phyloP scores from a whole-genome alignment of 2,888 invertebrate species.

The Hemithea aestivaria region DNA sequence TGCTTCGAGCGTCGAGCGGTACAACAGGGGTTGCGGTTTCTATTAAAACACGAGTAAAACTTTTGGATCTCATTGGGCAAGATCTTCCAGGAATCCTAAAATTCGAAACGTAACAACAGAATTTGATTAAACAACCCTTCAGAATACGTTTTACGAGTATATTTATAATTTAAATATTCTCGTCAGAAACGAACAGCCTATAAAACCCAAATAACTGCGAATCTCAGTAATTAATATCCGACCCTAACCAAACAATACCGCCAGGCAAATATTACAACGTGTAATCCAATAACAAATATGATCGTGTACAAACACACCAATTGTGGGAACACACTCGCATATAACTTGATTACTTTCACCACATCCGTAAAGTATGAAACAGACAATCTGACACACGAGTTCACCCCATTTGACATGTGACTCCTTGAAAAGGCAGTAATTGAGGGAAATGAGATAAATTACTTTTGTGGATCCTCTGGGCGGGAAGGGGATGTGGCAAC shows the following conservation, averaged over 20 bases:
- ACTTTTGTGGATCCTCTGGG: slow-evolving; percentile 53
- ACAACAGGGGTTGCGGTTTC: slow-evolving; percentile 9
- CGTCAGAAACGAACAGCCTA: no score
- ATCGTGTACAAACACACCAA: slow-evolving; percentile 19
- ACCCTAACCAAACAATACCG: slow-evolving; percentile 5
- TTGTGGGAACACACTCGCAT: slow-evolving; percentile 9
- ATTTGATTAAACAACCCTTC: no score
- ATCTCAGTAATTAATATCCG: background rate
- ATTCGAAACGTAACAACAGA: no score
- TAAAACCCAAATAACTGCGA: no score
- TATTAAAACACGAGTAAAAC: no score
- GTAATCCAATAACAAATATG: slow-evolving; percentile 14
- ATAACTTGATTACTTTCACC: slow-evolving; percentile 26
- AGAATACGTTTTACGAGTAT: no score
- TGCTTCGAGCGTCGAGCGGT: slow-evolving; percentile 11
- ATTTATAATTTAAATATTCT: no score
- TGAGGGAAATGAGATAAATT: slow-evolving; percentile 72
- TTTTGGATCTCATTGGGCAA: no score
- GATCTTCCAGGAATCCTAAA: no score
- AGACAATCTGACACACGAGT: slow-evolving; percentile 39
- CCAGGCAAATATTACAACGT: slow-evolving; percentile 2
- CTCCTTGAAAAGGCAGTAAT: slow-evolving; percentile 63
- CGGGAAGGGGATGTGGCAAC: slow-evolving; percentile 36
- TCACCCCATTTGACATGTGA: slow-evolving; percentile 62
- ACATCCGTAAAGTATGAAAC: slow-evolving; percentile 42